Percentiles rank a stretch among this genome's conserved stretches.
Evolutionary conservation across 2,797 vertebrate species (phyloP).

Genomic region (Myoxocephalus aenaeus): DNA sequence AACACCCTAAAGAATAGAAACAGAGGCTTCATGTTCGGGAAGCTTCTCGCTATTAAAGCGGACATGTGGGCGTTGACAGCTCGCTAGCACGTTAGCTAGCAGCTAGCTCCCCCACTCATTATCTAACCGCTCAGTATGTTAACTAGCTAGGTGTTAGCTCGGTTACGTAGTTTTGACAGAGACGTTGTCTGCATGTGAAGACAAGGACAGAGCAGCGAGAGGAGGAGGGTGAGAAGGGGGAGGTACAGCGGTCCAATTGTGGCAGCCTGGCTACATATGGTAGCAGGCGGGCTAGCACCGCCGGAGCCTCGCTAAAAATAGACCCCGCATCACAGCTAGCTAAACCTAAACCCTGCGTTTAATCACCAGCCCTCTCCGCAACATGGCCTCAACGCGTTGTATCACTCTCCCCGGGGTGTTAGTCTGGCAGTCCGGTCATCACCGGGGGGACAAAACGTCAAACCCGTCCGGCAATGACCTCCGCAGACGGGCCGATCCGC

Average conservation of each 20-base stretch:
- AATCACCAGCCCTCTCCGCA: background rate
- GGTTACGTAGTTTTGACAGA: conserved; percentile 18
- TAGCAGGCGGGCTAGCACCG: conserved; percentile 82
- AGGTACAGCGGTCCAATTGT: conserved; percentile 66
- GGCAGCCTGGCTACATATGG: conserved; percentile 87
- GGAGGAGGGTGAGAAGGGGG: conserved; percentile 7
- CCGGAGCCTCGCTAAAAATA: conserved; percentile 89
- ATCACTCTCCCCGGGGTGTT: background rate
- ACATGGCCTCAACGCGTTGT: background rate
- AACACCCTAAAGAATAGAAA: background rate
- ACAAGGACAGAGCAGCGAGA: background rate
- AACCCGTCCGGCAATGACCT: conserved; percentile 64
- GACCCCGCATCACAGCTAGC: conserved; percentile 63
- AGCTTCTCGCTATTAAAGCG: conserved; percentile 1
- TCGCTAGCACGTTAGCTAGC: conserved; percentile 20
- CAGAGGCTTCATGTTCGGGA: background rate
- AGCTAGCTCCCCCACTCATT: conserved; percentile 2
- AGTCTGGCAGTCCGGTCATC: background rate
- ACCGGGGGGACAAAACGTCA: conserved; percentile 14
- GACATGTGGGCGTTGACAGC: conserved; percentile 36
- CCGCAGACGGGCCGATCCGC: conserved; percentile 24
- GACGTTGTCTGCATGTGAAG: conserved; percentile 7
- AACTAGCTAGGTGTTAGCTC: conserved; percentile 22
- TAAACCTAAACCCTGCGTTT: conserved; percentile 39
- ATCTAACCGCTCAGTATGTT: conserved; percentile 12